Evolutionary conservation across 2,797 vertebrate genomes (phyloP).

Genomic region (Darevskia nairensis): DNA sequence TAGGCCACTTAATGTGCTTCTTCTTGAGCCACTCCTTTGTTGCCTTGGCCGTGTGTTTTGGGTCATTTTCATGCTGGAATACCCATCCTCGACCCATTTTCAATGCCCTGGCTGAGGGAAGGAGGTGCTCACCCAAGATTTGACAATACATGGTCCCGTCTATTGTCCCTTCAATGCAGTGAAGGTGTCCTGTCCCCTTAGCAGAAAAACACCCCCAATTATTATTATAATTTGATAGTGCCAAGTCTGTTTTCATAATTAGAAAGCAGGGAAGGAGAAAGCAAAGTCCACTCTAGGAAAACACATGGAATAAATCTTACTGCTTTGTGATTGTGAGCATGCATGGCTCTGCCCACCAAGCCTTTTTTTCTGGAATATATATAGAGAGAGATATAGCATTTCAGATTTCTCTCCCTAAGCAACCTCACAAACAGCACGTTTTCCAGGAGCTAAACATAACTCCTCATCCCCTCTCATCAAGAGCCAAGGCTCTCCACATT

Average conservation of each 20-base stretch:
- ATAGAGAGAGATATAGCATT: neutral
- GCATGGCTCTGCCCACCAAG: neutral
- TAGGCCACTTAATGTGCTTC: no score
- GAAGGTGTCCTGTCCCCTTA: no score
- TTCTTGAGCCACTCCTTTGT: no score
- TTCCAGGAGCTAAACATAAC: slow-evolving; percentile 29
- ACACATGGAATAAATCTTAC: neutral
- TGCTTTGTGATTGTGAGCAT: neutral
- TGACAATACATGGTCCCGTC: no score
- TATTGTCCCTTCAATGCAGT: no score
- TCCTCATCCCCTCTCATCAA: slow-evolving; percentile 2
- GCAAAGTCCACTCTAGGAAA: neutral
- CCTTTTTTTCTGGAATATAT: slow-evolving; percentile 15
- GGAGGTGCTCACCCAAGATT: no score
- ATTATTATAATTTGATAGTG: neutral
- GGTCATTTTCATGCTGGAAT: no score
- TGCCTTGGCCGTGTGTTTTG: no score
- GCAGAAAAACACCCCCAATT: no score
- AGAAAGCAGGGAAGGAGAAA: neutral
- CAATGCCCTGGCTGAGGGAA: no score
- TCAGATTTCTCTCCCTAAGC: slow-evolving; percentile 9
- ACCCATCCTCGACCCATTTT: no score
- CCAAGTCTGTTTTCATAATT: neutral
- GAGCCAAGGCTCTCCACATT: slow-evolving; percentile 5
- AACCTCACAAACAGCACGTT: neutral